Base-by-base conservation (phyloP, 2,113 vertebrate species). In the Corythaeola cristata region DNA sequence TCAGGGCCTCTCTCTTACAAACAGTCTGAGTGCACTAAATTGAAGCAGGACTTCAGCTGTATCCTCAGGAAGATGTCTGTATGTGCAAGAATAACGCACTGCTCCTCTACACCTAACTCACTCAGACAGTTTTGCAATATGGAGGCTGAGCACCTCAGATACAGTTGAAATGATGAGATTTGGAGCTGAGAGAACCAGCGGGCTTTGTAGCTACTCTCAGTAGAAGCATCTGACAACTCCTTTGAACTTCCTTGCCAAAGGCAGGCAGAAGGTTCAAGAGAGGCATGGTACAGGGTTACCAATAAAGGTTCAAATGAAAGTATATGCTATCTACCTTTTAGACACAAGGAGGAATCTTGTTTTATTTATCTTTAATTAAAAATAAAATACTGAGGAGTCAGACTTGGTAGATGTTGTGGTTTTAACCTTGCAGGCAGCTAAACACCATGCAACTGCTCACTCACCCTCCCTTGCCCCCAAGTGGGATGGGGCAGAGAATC, bases 91-190 rank as follows among this genome's bases (percentile, higher is more conserved):
- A 8, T 3, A 44, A 45, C 1, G 1, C 15, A 12, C 12, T 30
- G 11, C 49, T 72, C 27, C 39, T 22, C 24, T 17, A 8, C 7
- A 8, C 3, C 1, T 19, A 12, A 33, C 5, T 12, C 11, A 20
- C 10, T 27, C 4, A 53, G 33, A 8, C 10, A 26, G 8, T 4
- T 52, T 39, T 75, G 33, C 30, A 53, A 3, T 5, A 3, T 1
- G 4, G 16, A 63, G 8, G 4, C 14, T 8, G 13, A 87, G 27
- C 8, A 35, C 14, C 39, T 78, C 76, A 85, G 39, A 45, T 20
- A n/a, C 9, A 45, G 10, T 3, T 53, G 11, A 27, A 77, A 2
- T 11, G 2, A 9, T 0, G 2, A 62, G 11, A 74, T 11, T 11
- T 15, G 37, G 14, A 62, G 35, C 23, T 41, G 5, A 9, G 13